phyloP scores from a whole-genome alignment of 2,888 invertebrate genomes.

The Polymixis flavicincta region DNA sequence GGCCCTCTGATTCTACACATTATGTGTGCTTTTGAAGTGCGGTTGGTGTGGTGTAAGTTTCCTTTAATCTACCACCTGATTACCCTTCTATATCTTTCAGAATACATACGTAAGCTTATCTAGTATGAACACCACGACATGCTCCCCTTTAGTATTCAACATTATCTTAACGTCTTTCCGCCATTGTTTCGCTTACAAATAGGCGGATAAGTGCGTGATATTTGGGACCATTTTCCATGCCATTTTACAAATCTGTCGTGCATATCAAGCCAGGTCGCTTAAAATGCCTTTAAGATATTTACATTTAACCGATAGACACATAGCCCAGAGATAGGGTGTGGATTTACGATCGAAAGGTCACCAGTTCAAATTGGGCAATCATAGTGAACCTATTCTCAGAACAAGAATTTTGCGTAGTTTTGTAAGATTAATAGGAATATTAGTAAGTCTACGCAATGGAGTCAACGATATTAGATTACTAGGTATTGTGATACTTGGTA shows the following conservation, averaged over 20 bases:
- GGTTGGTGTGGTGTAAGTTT: neutral
- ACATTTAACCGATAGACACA: conserved; percentile 62
- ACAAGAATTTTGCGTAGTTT: conserved; percentile 62
- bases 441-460: conserved; percentile 55
- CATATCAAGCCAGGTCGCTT: conserved; percentile 60
- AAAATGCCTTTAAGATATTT: conserved; percentile 64
- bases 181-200: conserved; percentile 57
- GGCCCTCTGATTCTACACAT: no score
- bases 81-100: neutral
- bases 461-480: conserved; percentile 55
- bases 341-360: conserved; percentile 67
- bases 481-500: conserved; percentile 42
- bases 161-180: conserved; percentile 41
- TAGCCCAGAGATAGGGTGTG: conserved; percentile 62
- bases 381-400: conserved; percentile 59
- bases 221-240: conserved; percentile 56
- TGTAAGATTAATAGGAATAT: conserved; percentile 58
- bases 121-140: conserved; percentile 20
- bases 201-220: conserved; percentile 52
- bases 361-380: conserved; percentile 65
- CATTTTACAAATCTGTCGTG: conserved; percentile 65
- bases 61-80: neutral
- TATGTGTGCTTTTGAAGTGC: neutral
- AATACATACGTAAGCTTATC: conserved; percentile 17
- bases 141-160: conserved; percentile 37